Base-by-base conservation (phyloP, 2,113 vertebrate genomes). In the Mionectes macconnelli region DNA sequence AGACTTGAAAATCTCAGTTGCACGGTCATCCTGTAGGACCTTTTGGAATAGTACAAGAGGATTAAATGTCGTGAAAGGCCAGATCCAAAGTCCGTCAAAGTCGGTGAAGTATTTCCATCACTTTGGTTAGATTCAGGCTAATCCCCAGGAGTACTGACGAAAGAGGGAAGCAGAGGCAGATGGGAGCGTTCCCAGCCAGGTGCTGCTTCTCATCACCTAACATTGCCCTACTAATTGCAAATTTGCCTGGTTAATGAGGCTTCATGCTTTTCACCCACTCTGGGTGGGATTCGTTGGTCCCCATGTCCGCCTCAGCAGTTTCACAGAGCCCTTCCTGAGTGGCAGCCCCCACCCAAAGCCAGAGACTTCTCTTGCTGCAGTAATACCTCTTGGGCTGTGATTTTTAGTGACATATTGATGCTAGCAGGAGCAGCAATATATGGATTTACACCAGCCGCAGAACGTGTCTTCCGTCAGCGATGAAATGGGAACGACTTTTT, bases 351-450 rank as follows among this genome's bases (percentile, higher is more conserved):
- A 84, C 56, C 19, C 70, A 84, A 78, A 89, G 52, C 68, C 35
- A 14, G 30, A 85, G 40, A 23, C 56, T 67, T 67, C 55, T 73
- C 12, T 55, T 78, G 52, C 35, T 18, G 6, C 53, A 78, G 21
- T 27, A 52, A 60, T 50, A 31, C 55, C 55, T 83, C 89, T 84
- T 1, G 3, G 68, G 39, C 27, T 84, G 31, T 5, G 7, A 39
- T 68, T 96, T 94, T 93, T 94, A 89, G 91, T 91, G 87, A 79
- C 13, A 1, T 53, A 59, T 87, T 64, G 44, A 42, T 79, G 89
- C 15, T 75, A 73, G 37, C 53, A 94, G 80, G 53, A 89, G 49
- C 60, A 79, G 49, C n/a, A 68, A 21, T 64, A 14, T 45, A 31
- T 56, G 57, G 69, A 79, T 73, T 91, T 77, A 79, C 78, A 84